Base-by-base conservation (phyloP, 2,797 vertebrate species). In the Tachyglossus aculeatus region DNA sequence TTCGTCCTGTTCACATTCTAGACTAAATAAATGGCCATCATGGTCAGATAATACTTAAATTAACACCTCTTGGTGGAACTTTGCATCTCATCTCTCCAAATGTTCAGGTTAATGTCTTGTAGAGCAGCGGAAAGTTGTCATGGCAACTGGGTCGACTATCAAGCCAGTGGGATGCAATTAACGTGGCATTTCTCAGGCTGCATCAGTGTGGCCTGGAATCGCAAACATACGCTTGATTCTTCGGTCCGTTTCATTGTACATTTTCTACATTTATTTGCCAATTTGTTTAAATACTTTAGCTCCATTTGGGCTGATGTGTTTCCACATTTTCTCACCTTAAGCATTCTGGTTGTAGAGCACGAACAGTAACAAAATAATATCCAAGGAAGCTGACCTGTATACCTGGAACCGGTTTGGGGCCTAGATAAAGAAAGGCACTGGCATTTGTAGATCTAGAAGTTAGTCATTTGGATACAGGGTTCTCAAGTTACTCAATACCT, bases 351-450 rank as follows among this genome's bases (percentile, higher is more conserved):
- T 18, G 14, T 37, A 7, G 15, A 45, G 36, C 29, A 45, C 60
- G 31, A 75, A 52, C 29, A 18, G 15, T 44, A 78, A 63, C 37
- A 66, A 71, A 27, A 31, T 47, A 47, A 47, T 47, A 25, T n/a
- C 3, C 32, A 19, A 47, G 22, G 16, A 16, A 2, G 29, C 62
- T 21, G 40, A 40, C 19, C n/a, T 16, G 3, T 27, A 51, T 36
- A 70, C 32, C 16, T 31, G n/a, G 29, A n/a, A n/a, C n/a, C n/a
- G n/a, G n/a, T n/a, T n/a, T n/a, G n/a, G n/a, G n/a, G n/a, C n/a
- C n/a, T n/a, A n/a, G n/a, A n/a, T n/a, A n/a, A n/a, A n/a, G n/a
- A n/a, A n/a, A n/a, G n/a, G n/a, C n/a, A n/a, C n/a, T n/a, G n/a
- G n/a, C n/a, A n/a, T n/a, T n/a, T n/a, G n/a, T n/a, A n/a, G n/a